Conservation (phyloP, 2,888 invertebrate species). For the Ectropis crepuscularia region DNA sequence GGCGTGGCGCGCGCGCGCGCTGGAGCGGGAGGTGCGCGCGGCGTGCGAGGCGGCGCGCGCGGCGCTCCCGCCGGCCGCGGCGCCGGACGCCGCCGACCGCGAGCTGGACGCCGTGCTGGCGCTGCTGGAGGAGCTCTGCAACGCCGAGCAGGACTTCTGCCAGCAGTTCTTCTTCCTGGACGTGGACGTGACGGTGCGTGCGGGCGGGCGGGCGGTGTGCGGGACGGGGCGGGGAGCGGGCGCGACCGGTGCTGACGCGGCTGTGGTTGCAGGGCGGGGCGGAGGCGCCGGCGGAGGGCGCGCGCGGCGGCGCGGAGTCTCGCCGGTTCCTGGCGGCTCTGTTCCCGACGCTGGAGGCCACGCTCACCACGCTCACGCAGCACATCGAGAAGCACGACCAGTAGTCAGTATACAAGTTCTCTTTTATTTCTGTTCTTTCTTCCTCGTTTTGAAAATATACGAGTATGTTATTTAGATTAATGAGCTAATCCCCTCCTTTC, state of each 20-base stretch:
- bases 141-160: constrained; percentile 98
- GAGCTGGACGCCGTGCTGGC: constrained; percentile 86
- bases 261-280: constrained; percentile 6
- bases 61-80: constrained; percentile 57
- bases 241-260: not conserved
- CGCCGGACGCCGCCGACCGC: constrained; percentile 54
- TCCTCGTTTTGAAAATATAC: too few relatives aligned
- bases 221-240: not conserved
- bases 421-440: too few relatives aligned
- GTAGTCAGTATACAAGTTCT: constrained; percentile 87
- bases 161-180: constrained; percentile 95
- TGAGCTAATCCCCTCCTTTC: too few relatives aligned
- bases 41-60: constrained; percentile 91
- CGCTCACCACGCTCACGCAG: constrained; percentile 93
- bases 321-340: constrained; percentile 94
- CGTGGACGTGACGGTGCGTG: constrained; percentile 69
- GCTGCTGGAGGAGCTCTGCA: constrained; percentile 95
- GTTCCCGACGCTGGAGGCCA: constrained; percentile 94
- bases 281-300: constrained; percentile 46
- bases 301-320: constrained; percentile 82
- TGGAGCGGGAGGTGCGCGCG: constrained; percentile 92
- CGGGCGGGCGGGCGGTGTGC: too few relatives aligned
- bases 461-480: too few relatives aligned
- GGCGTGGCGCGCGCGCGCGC: constrained; percentile 92
- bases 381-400: constrained; percentile 95